A percentile compares a stretch with the other conserved stretches of the same genome.
Conservation (phyloP, 2,797 vertebrate genomes). For the Alcedo quadribrachys region DNA sequence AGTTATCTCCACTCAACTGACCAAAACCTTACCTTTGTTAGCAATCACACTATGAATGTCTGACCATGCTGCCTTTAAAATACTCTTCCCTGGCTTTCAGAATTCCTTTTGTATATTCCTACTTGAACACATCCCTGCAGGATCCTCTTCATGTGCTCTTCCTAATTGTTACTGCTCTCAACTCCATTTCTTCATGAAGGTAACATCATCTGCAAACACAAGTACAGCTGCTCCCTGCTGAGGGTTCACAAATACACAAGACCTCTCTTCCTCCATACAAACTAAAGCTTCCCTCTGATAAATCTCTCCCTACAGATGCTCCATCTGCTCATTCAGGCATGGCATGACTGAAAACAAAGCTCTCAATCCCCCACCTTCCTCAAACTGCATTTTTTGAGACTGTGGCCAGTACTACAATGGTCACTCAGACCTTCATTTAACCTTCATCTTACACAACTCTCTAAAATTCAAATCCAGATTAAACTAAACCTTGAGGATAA, state of each 20-base stretch:
- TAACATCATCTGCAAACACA: background rate
- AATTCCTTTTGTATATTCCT: background rate
- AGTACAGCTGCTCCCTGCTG: background rate
- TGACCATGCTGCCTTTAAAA: background rate
- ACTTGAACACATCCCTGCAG: background rate
- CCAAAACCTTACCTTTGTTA: background rate
- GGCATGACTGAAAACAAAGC: background rate
- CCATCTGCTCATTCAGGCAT: background rate
- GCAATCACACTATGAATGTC: background rate
- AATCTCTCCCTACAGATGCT: background rate
- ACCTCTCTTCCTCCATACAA: background rate
- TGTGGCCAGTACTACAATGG: background rate
- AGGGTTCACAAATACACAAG: background rate
- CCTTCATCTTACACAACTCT: background rate
- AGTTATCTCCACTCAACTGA: background rate
- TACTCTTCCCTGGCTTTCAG: background rate
- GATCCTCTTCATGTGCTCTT: background rate
- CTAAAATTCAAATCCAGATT: background rate
- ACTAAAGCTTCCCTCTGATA: background rate
- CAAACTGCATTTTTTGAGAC: background rate
- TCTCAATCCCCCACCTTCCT: background rate
- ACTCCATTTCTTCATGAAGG: background rate
- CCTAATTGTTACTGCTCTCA: background rate
- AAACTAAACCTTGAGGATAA: background rate
- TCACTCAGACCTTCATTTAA: background rate